phyloP scores from a whole-genome alignment of 2,113 vertebrate genomes.

The Prolemur simus region DNA sequence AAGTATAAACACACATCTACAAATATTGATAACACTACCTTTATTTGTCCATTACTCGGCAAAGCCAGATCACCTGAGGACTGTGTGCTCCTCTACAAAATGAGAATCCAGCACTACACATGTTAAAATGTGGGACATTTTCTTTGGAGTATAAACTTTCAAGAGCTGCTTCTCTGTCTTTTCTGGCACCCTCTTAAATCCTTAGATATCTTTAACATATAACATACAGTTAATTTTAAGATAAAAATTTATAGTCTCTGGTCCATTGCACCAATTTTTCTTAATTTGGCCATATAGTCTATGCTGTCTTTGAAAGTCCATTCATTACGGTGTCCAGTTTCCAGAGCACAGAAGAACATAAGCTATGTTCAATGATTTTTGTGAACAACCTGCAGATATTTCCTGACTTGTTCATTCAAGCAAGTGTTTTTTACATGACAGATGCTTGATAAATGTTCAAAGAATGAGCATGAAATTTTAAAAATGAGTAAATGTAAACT shows the following conservation, averaged over 20 bases:
- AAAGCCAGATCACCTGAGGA: conserved; percentile 57
- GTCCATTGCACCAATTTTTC: not conserved
- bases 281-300: not conserved
- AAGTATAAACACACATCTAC: conserved; percentile 33
- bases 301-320: not conserved
- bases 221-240: conserved; percentile 5
- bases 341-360: not conserved
- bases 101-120: conserved; percentile 17
- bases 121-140: conserved; percentile 17
- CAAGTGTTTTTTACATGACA: not conserved
- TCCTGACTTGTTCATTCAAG: conserved; percentile 44
- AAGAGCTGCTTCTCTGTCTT: not conserved
- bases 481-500: not conserved
- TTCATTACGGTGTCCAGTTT: not conserved
- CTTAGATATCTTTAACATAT: not conserved
- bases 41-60: conserved; percentile 22
- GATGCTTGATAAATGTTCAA: not conserved
- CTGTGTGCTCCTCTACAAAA: conserved; percentile 50
- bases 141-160: conserved; percentile 31
- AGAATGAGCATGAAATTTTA: not conserved
- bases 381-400: conserved; percentile 56
- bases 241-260: not conserved
- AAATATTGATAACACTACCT: conserved; percentile 57
- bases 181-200: not conserved
- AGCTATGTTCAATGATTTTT: not conserved